phyloP scores from a whole-genome alignment of 2,888 invertebrate species.

The Scaptomyza caliginosa region DNA sequence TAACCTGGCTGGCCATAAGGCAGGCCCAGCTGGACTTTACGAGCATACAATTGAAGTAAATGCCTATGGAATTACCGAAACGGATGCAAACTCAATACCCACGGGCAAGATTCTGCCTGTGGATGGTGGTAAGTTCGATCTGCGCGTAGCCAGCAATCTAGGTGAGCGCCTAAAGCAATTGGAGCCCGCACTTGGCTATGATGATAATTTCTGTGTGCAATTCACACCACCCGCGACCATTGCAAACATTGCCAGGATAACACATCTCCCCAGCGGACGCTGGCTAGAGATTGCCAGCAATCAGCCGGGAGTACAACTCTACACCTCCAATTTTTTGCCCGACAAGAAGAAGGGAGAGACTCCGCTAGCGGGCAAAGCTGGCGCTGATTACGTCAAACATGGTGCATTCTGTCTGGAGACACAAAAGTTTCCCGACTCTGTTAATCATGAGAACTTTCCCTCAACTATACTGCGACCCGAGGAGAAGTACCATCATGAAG shows the following conservation, averaged over 20 bases:
- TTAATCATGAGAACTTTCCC: constrained; percentile 93
- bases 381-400: constrained; percentile 89
- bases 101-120: constrained; percentile 90
- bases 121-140: constrained; percentile 89
- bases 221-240: constrained; percentile 51
- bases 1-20: constrained; percentile 94
- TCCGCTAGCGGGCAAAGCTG: constrained; percentile 88
- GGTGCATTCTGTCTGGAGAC: constrained; percentile 95
- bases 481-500: constrained; percentile 88
- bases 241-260: constrained; percentile 88
- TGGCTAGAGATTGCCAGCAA: constrained; percentile 92
- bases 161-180: constrained; percentile 88
- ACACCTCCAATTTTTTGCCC: constrained; percentile 91
- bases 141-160: constrained; percentile 88
- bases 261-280: constrained; percentile 89
- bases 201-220: constrained; percentile 91
- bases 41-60: constrained; percentile 90
- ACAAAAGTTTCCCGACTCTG: constrained; percentile 96
- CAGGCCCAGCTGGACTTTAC: constrained; percentile 87
- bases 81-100: constrained; percentile 89
- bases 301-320: constrained; percentile 96
- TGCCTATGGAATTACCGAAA: constrained; percentile 90
- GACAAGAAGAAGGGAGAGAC: constrained; percentile 84
- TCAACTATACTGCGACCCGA: constrained; percentile 89
- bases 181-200: constrained; percentile 90